phyloP scores from a whole-genome alignment of 2,888 invertebrate genomes.

The Masnerella sp. region DNA sequence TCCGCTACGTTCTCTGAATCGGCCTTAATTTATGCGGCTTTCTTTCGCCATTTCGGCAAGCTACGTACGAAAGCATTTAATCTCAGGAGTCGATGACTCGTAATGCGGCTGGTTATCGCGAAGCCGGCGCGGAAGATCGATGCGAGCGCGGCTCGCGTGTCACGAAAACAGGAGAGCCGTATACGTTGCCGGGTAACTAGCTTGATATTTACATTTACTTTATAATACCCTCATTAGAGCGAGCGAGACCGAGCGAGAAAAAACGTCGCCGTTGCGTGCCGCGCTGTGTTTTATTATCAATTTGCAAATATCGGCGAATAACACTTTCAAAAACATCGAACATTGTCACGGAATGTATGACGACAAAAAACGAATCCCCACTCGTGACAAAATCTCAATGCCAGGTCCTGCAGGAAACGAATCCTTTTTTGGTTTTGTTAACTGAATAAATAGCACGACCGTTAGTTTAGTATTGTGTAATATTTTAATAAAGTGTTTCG shows the following conservation, averaged over 20 bases:
- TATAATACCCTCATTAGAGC: constrained; percentile 57
- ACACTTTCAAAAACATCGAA: constrained; percentile 58
- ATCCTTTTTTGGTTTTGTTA: no score
- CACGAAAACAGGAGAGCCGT: constrained; percentile 50
- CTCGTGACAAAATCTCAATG: constrained; percentile 45
- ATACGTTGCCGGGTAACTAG: constrained; percentile 57
- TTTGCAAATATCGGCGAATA: constrained; percentile 56
- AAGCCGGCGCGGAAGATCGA: constrained; percentile 54
- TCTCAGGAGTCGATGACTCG: constrained; percentile 57
- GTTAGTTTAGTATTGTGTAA: no score
- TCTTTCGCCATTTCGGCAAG: constrained; percentile 23
- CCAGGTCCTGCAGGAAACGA: not conserved
- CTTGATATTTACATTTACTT: constrained; percentile 60
- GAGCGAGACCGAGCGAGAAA: constrained; percentile 40
- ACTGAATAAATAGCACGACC: no score
- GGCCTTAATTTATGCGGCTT: constrained; percentile 23
- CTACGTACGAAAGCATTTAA: constrained; percentile 48
- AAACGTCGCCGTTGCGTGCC: constrained; percentile 44
- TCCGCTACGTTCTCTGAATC: not conserved
- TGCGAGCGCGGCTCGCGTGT: constrained; percentile 54
- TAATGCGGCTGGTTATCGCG: constrained; percentile 54
- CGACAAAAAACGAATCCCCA: constrained; percentile 26
- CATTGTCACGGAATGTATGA: constrained; percentile 49
- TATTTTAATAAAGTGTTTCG: no score
- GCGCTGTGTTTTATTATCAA: constrained; percentile 57